Evolutionary conservation across 2,888 invertebrate genomes (phyloP), one percentile per base, ranked within the genome.

Genomic region (Agrochola circellaris): DNA sequence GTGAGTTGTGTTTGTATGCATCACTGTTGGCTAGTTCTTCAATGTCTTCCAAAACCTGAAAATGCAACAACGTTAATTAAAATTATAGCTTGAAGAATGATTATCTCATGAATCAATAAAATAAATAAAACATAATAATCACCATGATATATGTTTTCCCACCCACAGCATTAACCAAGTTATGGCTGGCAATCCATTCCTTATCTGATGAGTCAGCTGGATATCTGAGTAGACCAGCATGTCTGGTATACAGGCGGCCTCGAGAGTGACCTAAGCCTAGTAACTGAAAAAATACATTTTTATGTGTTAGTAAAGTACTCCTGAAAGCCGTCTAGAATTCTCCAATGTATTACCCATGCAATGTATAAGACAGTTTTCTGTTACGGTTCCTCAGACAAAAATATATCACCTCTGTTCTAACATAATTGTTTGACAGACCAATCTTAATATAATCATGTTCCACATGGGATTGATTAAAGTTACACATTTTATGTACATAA

Each of bases 151-250:
- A 98, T 2, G 98, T 98, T 94, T 98, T 98, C 8, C 98, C 98
- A 1, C 98, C 98, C 75, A 98, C 98, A 54, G 98, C 98, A 80
- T 98, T 98, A 94, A 98, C 98, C 81, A 98, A 95, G 90, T 98
- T 98, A 89, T 98, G 98, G 82, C 97, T 98, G 64, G 98, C 97
- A 71, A 98, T 97, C 98, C 98, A 98, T 90, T 98, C 98, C 91
- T 98, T 98, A 91, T 98, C 98, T 82, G 98, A 98, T 72, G 97
- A 97, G 90, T 98, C 98, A 8, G 98, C 98, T 38, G 98, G 98
- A 93, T 98, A 98, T 91, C 98, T 97, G 71, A 98, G 97, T 65
- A 98, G 91, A 66, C 98, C 98, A 8, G 98, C 98, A 94, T 98
- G 98, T 90, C 98, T 97, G 3, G 98, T 97, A 90, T 98, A 98